Evolutionary conservation across 2,888 invertebrate genomes (phyloP).

Genomic region (Pedicia rivosa): DNA sequence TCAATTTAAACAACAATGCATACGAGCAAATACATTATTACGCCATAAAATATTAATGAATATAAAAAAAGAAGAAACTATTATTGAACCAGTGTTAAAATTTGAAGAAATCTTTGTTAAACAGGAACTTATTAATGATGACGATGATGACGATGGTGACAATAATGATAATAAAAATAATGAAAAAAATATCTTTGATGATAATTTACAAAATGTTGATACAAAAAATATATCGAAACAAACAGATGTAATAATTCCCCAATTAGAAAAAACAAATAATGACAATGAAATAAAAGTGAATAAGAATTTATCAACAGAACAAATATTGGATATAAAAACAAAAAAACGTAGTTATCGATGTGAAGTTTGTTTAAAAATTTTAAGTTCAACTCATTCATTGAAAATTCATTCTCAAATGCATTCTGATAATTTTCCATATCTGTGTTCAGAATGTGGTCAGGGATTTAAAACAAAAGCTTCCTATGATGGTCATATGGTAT

Average conservation of each 20-base stretch:
- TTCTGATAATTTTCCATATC: slow-evolving; percentile 23
- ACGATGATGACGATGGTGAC: not conserved
- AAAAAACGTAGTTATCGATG: slow-evolving; percentile 14
- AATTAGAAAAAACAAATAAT: not conserved
- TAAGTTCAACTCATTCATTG: slow-evolving; percentile 25
- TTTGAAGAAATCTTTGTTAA: slow-evolving; percentile 2
- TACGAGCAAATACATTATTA: slow-evolving; percentile 18
- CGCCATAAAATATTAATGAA: slow-evolving; percentile 13
- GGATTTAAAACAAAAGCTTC: slow-evolving; percentile 29
- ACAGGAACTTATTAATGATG: not conserved
- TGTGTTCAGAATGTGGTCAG: slow-evolving; percentile 24
- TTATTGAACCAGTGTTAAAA: not conserved
- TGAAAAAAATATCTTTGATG: not conserved
- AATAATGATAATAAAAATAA: not conserved
- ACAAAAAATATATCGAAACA: not conserved
- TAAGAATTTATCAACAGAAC: not conserved
- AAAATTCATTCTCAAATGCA: slow-evolving; percentile 29
- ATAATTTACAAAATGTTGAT: not conserved
- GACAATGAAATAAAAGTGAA: not conserved
- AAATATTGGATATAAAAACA: not conserved
- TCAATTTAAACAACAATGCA: slow-evolving; percentile 20
- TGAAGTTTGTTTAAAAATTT: slow-evolving; percentile 22
- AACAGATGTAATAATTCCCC: not conserved
- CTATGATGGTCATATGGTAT: slow-evolving; percentile 25
- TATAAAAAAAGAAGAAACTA: not conserved